These are phyloP conservation scores for Pinna nobilis DNA, from an alignment of 1,140 invertebrate species.

Conservation along the genomic window DNA sequence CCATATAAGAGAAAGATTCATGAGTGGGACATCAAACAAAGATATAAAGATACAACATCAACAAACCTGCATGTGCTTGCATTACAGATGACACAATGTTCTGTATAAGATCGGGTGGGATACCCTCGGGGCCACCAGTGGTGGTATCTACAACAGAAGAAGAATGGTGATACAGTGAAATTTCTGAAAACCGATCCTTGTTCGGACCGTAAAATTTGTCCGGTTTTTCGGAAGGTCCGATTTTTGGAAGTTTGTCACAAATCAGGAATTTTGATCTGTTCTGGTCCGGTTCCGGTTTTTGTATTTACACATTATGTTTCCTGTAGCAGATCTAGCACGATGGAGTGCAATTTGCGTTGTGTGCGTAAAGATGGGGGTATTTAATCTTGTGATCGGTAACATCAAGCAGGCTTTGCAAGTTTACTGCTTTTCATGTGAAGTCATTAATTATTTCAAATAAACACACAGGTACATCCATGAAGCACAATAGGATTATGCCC, in stretches of 20 bases:
- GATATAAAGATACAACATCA: neutral
- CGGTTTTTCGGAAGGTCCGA: neutral
- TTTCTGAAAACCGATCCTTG: neutral
- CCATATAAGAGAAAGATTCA: too few relatives aligned
- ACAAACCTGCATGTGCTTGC: slow-evolving; percentile 43
- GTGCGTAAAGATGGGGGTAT: too few relatives aligned
- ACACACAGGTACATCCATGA: too few relatives aligned
- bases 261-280: neutral
- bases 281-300: slow-evolving; percentile 1
- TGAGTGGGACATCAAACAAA: neutral
- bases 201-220: neutral
- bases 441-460: too few relatives aligned
- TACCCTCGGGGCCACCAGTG: neutral
- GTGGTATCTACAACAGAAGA: neutral
- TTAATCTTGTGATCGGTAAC: too few relatives aligned
- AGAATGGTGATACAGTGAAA: neutral
- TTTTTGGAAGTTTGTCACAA: neutral
- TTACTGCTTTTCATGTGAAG: too few relatives aligned
- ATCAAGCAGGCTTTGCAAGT: too few relatives aligned
- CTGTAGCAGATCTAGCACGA: too few relatives aligned
- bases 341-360: too few relatives aligned
- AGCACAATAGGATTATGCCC: too few relatives aligned
- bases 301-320: too few relatives aligned
- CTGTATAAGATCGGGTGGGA: slow-evolving; percentile 77
- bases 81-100: slow-evolving; percentile 80